Evolutionary conservation across 2,797 vertebrate species (phyloP).

Genomic region (Rousettus madagascariensis): DNA sequence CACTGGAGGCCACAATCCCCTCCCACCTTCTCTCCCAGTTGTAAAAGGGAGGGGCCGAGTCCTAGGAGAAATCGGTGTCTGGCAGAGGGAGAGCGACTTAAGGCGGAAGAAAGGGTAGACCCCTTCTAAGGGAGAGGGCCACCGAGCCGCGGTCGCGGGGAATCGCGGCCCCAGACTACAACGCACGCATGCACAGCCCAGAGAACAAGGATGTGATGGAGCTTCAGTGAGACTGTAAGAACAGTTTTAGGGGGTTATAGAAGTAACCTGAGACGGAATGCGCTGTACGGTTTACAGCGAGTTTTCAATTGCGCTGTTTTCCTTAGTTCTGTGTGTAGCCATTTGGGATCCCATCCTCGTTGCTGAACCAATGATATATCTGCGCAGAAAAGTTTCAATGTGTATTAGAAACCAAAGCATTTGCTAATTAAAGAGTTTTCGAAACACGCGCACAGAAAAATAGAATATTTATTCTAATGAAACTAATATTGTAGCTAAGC

Average conservation of each 20-base stretch:
- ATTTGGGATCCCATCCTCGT: not conserved
- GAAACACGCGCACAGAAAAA: not conserved
- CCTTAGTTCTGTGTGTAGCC: not conserved
- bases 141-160: not conserved
- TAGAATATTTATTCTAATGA: not conserved
- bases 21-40: not conserved
- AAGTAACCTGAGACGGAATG: not conserved
- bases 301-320: not conserved
- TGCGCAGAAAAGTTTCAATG: slow-evolving; percentile 9
- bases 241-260: not conserved
- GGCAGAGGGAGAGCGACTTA: not conserved
- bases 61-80: not conserved
- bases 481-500: not conserved
- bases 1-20: slow-evolving; percentile 14
- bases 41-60: not conserved
- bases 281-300: not conserved
- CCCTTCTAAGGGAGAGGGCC: not conserved
- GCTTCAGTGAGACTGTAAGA: not conserved
- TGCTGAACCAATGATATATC: not conserved
- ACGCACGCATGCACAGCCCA: not conserved
- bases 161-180: not conserved
- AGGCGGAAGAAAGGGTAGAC: slow-evolving; percentile 26
- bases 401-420: not conserved
- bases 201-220: not conserved
- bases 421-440: slow-evolving; percentile 42